phyloP scores from a whole-genome alignment of 2,797 vertebrate genomes.

The Chrysocyon brachyurus region DNA sequence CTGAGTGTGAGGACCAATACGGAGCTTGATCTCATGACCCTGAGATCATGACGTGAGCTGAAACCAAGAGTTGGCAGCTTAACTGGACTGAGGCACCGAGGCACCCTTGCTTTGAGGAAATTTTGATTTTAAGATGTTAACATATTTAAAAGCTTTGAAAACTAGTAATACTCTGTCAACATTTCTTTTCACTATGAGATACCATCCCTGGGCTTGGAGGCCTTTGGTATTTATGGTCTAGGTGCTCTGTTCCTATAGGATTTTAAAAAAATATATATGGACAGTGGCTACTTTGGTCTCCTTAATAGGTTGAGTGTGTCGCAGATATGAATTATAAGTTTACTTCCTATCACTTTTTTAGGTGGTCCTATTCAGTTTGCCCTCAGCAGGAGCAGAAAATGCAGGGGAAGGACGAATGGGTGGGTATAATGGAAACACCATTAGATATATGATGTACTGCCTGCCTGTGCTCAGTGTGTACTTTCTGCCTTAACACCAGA shows the following conservation, averaged over 20 bases:
- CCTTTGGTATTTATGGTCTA: neutral
- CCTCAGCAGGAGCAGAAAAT: neutral
- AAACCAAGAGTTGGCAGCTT: neutral
- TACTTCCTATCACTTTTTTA: neutral
- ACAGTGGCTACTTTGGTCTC: neutral
- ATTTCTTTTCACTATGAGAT: neutral
- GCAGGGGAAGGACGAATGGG: neutral
- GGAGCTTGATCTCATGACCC: neutral
- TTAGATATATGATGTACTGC: neutral
- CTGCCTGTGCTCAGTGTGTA: neutral
- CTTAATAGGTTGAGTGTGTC: neutral
- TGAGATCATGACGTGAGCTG: neutral
- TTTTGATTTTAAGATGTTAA: neutral
- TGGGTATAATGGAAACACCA: neutral
- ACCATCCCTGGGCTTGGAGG: neutral
- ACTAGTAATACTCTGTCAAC: neutral
- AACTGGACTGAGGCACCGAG: neutral
- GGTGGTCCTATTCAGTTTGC: neutral
- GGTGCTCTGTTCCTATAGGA: neutral
- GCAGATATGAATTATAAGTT: neutral
- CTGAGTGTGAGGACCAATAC: too few species aligned
- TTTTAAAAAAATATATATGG: neutral
- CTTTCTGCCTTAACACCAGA: neutral
- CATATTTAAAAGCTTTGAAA: neutral
- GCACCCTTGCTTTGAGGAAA: neutral